Evolutionary conservation across 2,888 invertebrate species (phyloP).

Genomic region (Rapana venosa): DNA sequence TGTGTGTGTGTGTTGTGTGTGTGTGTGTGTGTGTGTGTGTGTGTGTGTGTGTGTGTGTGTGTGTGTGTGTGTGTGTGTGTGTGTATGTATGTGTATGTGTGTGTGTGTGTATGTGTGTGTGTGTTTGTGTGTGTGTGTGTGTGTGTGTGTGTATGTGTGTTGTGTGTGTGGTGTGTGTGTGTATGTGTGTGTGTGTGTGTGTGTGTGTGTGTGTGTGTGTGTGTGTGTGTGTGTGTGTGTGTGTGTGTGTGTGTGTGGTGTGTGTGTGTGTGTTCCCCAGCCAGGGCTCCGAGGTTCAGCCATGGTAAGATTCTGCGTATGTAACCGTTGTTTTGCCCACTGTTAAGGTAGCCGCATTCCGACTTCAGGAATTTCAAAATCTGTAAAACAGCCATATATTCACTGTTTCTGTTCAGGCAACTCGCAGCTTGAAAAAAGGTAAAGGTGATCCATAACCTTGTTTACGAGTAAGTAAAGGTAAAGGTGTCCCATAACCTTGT

Average conservation of each 20-base stretch:
- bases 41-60: constrained; percentile 10
- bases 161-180: not conserved
- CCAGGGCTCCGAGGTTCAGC: too few species aligned
- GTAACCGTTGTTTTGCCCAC: too few species aligned
- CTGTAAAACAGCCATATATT: too few species aligned
- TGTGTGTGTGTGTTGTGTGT: not conserved
- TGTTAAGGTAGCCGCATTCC: too few species aligned
- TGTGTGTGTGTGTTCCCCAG: not conserved
- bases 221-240: not conserved
- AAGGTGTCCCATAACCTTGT: too few species aligned
- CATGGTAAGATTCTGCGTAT: too few species aligned
- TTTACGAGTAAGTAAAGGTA: too few species aligned
- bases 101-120: not conserved
- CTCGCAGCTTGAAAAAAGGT: too few species aligned
- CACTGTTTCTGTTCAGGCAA: too few species aligned
- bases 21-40: constrained; percentile 4
- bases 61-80: constrained; percentile 4
- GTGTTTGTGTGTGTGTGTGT: not conserved
- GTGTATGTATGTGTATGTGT: not conserved
- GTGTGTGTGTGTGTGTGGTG: not conserved
- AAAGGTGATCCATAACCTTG: too few species aligned
- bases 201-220: not conserved
- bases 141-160: not conserved
- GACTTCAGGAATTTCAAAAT: too few species aligned
- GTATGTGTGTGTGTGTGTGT: not conserved